Evolutionary conservation across 2,797 vertebrate species (phyloP), one percentile per base, ranked within the genome.

Genomic region (Xyrichtys novacula): DNA sequence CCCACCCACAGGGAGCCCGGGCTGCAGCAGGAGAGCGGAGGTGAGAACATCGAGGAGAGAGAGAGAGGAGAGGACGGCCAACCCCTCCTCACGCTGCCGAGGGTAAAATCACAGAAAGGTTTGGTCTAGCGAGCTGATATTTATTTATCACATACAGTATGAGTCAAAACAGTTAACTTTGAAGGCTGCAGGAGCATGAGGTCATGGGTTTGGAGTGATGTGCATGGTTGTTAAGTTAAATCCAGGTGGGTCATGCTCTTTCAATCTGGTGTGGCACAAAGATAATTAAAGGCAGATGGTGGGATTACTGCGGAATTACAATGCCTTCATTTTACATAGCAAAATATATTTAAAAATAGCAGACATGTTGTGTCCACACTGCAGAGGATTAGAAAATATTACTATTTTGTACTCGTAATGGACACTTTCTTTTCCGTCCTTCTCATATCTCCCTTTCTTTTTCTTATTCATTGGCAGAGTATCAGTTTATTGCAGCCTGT

Each of bases 21-120:
- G 42, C 62, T 74, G 39, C 86, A 86, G 79, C 83, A 48, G 78
- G 84, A 64, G 68, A 81, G 68, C 79, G 60, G 79, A 88, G 88
- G 88, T 88, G 88, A 88, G 85, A 89, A 87, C 76, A 88, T 22
- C 1, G 31, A 70, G 56, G 5, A 31, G 34, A 67, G 44, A 31
- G 38, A 26, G 34, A 22, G 42, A 65, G 72, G 25, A 60, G 53
- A 59, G 38, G 52, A 59, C 46, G 48, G 28, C 58, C 52, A 39
- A 49, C 65, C 71, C 16, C 39, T 80, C 78, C 66, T 66, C 75
- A 53, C 6, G 29, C 52, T 84, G 74, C 46, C 76, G 46, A 55
- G 54, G 49, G 57, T 53, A 47, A 71, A 68, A 70, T 76, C 66
- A 69, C 59, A 56, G 44, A 50, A 28, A 1, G 6, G 43, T 74